phyloP scores from a whole-genome alignment of 2,797 vertebrate genomes.

The Trachops cirrhosus region DNA sequence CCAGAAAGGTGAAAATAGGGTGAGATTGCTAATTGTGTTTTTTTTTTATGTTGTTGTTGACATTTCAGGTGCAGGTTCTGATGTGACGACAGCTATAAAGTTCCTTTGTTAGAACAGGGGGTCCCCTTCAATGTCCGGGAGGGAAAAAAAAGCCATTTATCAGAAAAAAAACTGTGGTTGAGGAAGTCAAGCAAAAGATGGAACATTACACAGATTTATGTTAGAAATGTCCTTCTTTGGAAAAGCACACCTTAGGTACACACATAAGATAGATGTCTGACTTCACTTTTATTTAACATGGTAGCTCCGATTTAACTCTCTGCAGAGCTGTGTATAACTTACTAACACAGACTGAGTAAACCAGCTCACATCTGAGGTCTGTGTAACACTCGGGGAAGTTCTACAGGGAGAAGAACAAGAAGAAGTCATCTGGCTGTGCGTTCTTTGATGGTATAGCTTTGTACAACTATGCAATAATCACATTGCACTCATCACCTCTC shows the following conservation, averaged over 20 bases:
- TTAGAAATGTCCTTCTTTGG: neutral
- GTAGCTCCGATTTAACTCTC: neutral
- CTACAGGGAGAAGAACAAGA: rapidly evolving
- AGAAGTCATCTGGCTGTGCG: rapidly evolving
- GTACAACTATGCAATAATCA: neutral
- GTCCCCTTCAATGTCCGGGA: neutral
- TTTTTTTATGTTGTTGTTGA: neutral
- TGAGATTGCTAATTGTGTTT: neutral
- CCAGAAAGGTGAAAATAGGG: neutral
- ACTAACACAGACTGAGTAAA: rapidly evolving
- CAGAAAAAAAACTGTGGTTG: neutral
- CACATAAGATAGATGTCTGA: neutral
- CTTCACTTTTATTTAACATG: neutral
- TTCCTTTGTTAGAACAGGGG: neutral
- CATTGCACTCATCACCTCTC: neutral
- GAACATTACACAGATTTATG: neutral
- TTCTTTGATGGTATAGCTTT: neutral
- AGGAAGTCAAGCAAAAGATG: neutral
- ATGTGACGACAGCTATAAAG: neutral
- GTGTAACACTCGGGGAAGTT: rapidly evolving
- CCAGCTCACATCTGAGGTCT: rapidly evolving
- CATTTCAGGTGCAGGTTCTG: neutral
- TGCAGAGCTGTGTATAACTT: neutral
- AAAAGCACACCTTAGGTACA: neutral
- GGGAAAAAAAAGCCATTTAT: constrained; percentile 11